These are phyloP conservation scores for Mycetomoellerius zeteki DNA, from an alignment of 1,140 invertebrate genomes.

Conservation along the genomic window DNA sequence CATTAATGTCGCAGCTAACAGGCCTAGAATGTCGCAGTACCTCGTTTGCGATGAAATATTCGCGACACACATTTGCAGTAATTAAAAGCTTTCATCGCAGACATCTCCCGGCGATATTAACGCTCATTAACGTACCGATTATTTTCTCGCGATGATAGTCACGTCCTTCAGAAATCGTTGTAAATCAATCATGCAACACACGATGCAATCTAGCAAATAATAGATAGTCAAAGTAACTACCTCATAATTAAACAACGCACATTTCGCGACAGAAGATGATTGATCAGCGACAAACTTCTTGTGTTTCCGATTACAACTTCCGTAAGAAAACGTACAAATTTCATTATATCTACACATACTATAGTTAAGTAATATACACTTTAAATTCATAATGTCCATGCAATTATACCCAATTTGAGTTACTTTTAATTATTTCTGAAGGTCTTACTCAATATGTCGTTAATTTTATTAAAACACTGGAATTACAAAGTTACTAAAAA, in stretches of 20 bases:
- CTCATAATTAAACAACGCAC: neutral
- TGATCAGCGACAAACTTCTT: neutral
- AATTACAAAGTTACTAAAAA: no score
- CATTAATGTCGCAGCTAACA: conserved; percentile 35
- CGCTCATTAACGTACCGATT: neutral
- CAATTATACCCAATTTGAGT: no score
- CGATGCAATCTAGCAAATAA: neutral
- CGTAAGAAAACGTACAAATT: neutral
- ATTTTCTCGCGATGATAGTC: neutral
- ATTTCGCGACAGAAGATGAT: neutral
- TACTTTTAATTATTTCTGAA: no score
- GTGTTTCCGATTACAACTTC: neutral
- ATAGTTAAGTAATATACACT: neutral
- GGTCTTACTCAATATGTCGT: no score
- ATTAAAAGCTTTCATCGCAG: conserved; percentile 24
- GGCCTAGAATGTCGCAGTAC: neutral
- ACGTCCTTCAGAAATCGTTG: neutral
- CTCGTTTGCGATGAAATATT: conserved; percentile 3
- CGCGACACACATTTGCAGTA: neutral
- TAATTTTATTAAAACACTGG: no score
- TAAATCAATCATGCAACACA: neutral
- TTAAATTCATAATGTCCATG: no score
- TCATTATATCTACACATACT: neutral
- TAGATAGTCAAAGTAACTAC: neutral
- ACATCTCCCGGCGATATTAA: conserved; percentile 18